These are phyloP conservation scores for Acrobasis consociella DNA, from an alignment of 2,888 invertebrate species.

Conservation along the genomic window DNA sequence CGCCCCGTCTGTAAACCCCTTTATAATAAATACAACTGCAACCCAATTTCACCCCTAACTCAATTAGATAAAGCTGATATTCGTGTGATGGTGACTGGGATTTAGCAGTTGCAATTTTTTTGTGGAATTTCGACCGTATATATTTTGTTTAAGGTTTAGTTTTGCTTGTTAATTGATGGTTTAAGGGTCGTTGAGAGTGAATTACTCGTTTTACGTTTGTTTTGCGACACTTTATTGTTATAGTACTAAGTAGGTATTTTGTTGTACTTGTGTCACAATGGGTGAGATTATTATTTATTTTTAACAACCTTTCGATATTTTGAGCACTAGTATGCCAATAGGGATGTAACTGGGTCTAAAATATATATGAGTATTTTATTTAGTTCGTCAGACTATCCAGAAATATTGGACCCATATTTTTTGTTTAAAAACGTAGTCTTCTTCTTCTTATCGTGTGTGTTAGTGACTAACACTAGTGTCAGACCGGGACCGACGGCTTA, in stretches of 20 bases:
- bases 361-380: no score
- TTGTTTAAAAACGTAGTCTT: no score
- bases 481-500: no score
- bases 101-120: slow-evolving; percentile 2
- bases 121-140: slow-evolving; percentile 5
- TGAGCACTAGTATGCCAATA: neutral
- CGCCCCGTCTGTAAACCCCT: slow-evolving; percentile 47
- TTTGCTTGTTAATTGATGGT: slow-evolving; percentile 12
- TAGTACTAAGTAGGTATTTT: slow-evolving; percentile 10
- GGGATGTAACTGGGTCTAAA: no score
- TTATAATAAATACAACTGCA: slow-evolving; percentile 24
- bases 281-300: slow-evolving; percentile 16
- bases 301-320: neutral
- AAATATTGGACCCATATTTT: no score
- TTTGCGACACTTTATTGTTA: slow-evolving; percentile 46
- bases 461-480: no score
- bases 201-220: slow-evolving; percentile 45
- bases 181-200: slow-evolving; percentile 37
- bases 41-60: slow-evolving; percentile 32
- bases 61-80: slow-evolving; percentile 25
- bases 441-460: no score
- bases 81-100: slow-evolving; percentile 10
- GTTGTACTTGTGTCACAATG: slow-evolving; percentile 8
- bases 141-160: slow-evolving; percentile 3
- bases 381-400: no score